Conservation (phyloP, 2,888 invertebrate genomes). For the Caprella mutica region DNA sequence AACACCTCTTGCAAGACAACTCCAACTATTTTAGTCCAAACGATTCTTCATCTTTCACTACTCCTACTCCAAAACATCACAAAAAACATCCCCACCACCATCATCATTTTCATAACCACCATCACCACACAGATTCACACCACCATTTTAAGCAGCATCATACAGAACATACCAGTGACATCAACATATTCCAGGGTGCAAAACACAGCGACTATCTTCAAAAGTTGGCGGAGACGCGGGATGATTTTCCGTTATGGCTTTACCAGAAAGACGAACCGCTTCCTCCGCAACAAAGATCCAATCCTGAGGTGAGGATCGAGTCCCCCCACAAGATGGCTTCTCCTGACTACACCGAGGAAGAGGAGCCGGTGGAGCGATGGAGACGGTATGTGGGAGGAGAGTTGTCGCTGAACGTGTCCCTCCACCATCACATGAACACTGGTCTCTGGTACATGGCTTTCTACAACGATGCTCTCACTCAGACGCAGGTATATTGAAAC, state of each 20-base stretch:
- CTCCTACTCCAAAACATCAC: not conserved
- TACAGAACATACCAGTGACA: not conserved
- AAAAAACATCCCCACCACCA: not conserved
- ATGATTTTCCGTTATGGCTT: conserved; percentile 8
- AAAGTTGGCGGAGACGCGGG: conserved; percentile 4
- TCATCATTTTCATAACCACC: not conserved
- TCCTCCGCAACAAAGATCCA: not conserved
- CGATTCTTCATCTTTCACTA: no score
- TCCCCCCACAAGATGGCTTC: not conserved
- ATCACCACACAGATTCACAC: conserved; percentile 3
- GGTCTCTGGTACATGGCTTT: conserved; percentile 37
- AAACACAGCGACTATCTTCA: conserved; percentile 6
- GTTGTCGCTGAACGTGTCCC: conserved; percentile 22
- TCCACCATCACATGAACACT: conserved; percentile 36
- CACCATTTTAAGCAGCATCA: conserved; percentile 5
- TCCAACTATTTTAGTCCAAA: no score
- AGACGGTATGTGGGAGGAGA: conserved; percentile 16
- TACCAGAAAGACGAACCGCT: conserved; percentile 2
- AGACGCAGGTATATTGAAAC: conserved; percentile 29
- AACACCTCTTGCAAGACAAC: no score
- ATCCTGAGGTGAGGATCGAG: not conserved
- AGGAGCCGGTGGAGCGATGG: not conserved
- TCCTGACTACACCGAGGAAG: conserved; percentile 1
- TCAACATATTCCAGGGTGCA: conserved; percentile 1
- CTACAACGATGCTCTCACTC: conserved; percentile 36